Conservation (phyloP, 2,797 vertebrate species). For the Crenichthys baileyi region DNA sequence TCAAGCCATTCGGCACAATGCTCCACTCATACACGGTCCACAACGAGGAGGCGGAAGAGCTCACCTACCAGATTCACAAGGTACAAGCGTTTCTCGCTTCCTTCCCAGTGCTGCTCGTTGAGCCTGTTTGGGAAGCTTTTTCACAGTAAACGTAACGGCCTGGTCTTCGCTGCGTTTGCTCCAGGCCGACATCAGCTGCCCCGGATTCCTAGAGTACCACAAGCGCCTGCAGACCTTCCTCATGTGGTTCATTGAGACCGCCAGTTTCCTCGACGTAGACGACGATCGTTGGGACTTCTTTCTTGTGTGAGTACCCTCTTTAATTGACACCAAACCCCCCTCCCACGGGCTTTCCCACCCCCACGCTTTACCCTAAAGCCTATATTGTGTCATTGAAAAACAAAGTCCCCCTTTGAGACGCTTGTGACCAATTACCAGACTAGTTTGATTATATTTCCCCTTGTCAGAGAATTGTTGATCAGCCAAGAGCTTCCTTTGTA, state of each 20-base stretch:
- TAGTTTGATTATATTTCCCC: slow-evolving; percentile 98
- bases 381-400: slow-evolving; percentile 88
- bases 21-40: slow-evolving; percentile 91
- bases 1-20: slow-evolving; percentile 92
- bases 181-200: slow-evolving; percentile 90
- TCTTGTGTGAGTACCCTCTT: slow-evolving; percentile 96
- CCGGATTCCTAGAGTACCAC: slow-evolving; percentile 96
- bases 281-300: slow-evolving; percentile 99
- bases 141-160: neutral
- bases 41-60: slow-evolving; percentile 90
- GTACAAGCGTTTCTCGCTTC: slow-evolving; percentile 67
- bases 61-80: slow-evolving; percentile 95
- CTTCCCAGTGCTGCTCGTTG: neutral
- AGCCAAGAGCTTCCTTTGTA: slow-evolving; percentile 93
- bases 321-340: slow-evolving; percentile 85
- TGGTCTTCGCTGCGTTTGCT: neutral
- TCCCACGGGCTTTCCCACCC: neutral
- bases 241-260: slow-evolving; percentile 99
- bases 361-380: slow-evolving; percentile 59
- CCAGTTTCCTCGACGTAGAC: slow-evolving; percentile 97
- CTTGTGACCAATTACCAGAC: slow-evolving; percentile 93
- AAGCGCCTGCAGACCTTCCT: slow-evolving; percentile 98
- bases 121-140: neutral
- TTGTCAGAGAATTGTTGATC: slow-evolving; percentile 95
- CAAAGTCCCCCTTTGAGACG: slow-evolving; percentile 84